These are phyloP conservation scores for Phaenicophaeus curvirostris DNA, from an alignment of 2,797 vertebrate genomes.

Conservation along the genomic window DNA sequence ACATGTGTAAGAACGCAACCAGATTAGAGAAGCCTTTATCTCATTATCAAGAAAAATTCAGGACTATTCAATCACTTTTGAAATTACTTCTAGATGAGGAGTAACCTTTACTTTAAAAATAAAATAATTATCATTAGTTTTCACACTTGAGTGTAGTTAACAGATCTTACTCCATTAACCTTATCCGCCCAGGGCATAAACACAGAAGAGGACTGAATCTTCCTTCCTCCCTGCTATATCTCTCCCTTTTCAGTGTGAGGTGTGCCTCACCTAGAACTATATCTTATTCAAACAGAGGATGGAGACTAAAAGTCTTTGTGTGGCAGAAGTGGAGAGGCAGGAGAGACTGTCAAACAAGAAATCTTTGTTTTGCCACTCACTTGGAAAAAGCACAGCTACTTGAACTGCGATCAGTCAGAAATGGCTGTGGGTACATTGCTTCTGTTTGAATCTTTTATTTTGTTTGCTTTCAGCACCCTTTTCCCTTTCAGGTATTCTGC, in stretches of 20 bases:
- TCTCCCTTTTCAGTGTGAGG: neutral
- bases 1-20: neutral
- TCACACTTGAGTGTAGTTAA: neutral
- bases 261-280: conserved; percentile 14
- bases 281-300: neutral
- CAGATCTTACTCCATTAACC: neutral
- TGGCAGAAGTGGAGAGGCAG: neutral
- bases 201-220: neutral
- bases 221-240: neutral
- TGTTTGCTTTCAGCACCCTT: neutral
- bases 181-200: neutral
- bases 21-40: neutral
- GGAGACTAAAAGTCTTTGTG: conserved; percentile 2
- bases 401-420: neutral
- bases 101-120: neutral
- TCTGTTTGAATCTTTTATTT: neutral
- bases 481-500: neutral
- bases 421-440: neutral
- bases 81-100: neutral
- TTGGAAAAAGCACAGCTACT: neutral
- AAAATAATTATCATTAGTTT: neutral
- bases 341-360: conserved; percentile 12
- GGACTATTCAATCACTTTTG: neutral
- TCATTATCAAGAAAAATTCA: neutral
- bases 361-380: neutral